Conservation (phyloP, 2,113 vertebrate genomes). For the Callocephalon fimbriatum region DNA sequence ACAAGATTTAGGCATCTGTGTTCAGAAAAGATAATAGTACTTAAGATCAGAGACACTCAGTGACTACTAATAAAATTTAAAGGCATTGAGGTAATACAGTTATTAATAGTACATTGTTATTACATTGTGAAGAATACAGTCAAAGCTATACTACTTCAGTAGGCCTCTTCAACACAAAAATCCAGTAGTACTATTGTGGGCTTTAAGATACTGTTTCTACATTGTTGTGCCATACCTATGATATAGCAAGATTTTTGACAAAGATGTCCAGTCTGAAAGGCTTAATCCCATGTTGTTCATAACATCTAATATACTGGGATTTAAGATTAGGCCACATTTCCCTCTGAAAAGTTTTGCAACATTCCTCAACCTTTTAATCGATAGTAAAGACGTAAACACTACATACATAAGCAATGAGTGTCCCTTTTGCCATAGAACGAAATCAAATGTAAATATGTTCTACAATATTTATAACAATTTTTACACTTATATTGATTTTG, state of each 20-base stretch:
- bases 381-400: neutral
- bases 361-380: neutral
- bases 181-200: neutral
- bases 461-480: neutral
- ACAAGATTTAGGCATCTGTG: neutral
- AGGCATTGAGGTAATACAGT: neutral
- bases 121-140: neutral
- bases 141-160: neutral
- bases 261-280: neutral
- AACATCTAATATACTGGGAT: neutral
- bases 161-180: neutral
- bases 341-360: neutral
- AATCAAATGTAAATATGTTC: neutral
- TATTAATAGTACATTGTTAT: neutral
- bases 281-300: neutral
- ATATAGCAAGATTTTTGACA: neutral
- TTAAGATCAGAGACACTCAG: neutral
- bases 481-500: neutral
- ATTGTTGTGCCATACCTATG: neutral
- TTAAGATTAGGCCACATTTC: neutral
- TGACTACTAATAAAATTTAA: neutral
- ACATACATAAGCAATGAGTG: accelerated
- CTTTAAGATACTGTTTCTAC: neutral
- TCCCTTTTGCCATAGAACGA: neutral
- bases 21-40: neutral